Conservation (phyloP, 2,797 vertebrate genomes). For the Cynodonichthys magdalenae region DNA sequence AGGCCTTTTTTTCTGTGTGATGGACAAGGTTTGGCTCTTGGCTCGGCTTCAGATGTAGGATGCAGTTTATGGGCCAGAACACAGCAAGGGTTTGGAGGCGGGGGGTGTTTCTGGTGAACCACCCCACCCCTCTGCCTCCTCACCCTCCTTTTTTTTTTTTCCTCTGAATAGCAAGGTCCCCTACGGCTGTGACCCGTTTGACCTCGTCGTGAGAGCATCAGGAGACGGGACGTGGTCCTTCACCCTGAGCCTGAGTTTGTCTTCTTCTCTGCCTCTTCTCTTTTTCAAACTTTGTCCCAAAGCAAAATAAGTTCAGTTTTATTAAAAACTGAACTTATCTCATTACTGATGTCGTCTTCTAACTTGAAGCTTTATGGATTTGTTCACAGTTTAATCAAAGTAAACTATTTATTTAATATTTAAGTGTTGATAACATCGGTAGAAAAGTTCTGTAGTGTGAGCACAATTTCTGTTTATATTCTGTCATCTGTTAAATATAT, state of each 20-base stretch:
- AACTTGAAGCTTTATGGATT: too few species aligned
- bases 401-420: too few species aligned
- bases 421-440: too few species aligned
- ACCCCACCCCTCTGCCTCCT: conserved; percentile 22
- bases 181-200: conserved; percentile 75
- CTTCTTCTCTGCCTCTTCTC: too few species aligned
- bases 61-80: conserved; percentile 92
- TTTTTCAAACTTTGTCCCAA: neutral
- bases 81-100: conserved; percentile 74
- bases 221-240: conserved; percentile 76
- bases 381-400: too few species aligned
- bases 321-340: too few species aligned
- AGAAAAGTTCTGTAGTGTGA: too few species aligned
- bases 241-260: conserved; percentile 54
- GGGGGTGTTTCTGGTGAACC: conserved; percentile 76
- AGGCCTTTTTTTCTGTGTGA: conserved; percentile 78
- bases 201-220: conserved; percentile 76
- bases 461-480: too few species aligned
- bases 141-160: conserved; percentile 8
- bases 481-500: too few species aligned
- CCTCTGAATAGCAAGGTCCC: conserved; percentile 62
- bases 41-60: conserved; percentile 84
- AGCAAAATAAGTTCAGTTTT: too few species aligned
- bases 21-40: conserved; percentile 87
- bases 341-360: too few species aligned